Base-by-base conservation (phyloP, 2,797 vertebrate genomes). In the Muscicapa striata region DNA sequence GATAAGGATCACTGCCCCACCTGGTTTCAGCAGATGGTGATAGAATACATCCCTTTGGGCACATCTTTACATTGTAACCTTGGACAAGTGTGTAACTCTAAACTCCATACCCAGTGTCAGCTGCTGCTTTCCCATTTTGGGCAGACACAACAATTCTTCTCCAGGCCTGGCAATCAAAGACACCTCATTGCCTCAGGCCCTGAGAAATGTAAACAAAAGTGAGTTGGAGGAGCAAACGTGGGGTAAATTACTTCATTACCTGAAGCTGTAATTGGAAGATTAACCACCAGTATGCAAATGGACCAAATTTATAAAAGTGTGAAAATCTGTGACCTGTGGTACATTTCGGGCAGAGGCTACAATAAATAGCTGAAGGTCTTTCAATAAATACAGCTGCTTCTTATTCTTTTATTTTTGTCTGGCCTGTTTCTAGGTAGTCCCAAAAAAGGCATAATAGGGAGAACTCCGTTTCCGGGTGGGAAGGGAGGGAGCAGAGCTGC, bases 321-420 rank as follows among this genome's bases (percentile, higher is more conserved):
- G 40, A 15, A 76, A 43, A 45, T 5, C 17, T 1, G 3, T 26
- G 49, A 38, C 27, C 26, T 2, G 1, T 30, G 0, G 4, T 36
- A 26, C 40, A 36, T 5, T 54, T 72, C 32, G 27, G 17, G 41
- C 43, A 45, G 45, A 11, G 45, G 45, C 45, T 22, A 46, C 21
- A 46, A 46, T 46, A 46, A 46, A 22, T 46, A 46, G 45, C 34
- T 38, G 34, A 21, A 66, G 34, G 41, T 4, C 11, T 34, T 79
- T 6, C 62, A 22, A 23, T 27, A 48, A 57, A 48, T 6, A 46
- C 1, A 67, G 1, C 14, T 48, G 63, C 22, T 67, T 67, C 57
- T 48, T 15, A 7, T 40, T 27, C 7, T 5, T 12, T 58, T 40
- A 2, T 15, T n/a, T 58, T 7, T 67, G 29, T 29, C 43, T 46